Base-by-base conservation (phyloP, 1,140 invertebrate genomes). In the Telenomus remus region DNA sequence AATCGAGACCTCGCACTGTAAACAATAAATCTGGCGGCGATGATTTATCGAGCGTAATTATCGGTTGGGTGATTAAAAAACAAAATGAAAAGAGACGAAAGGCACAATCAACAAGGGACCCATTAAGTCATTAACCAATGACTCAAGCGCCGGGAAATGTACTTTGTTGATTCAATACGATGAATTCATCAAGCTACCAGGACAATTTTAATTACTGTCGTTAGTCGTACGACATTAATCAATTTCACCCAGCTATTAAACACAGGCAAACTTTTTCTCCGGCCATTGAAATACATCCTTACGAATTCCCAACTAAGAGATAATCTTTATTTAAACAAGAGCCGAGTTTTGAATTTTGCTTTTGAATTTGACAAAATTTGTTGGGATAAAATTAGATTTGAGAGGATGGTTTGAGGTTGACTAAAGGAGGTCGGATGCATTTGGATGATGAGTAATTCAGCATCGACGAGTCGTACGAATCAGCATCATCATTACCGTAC, bases 31-130 rank as follows among this genome's bases (percentile, higher is more conserved):
- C 71, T 59, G 14, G 39, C 42, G 14, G 12, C 60, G 35, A 74
- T 75, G 76, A 81, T 82, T 80, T 80, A 82, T 78, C 37, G 50
- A 33, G 54, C 48, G 71, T 82, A 77, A 81, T 82, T 75, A 79
- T 75, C 68, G 57, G 75, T 49, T 55, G 72, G 35, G 66, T 44
- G 59, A 78, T 65, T 70, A 64, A 50, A 60, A 48, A 33, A 33
- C 46, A 39, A 59, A 50, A 59, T 39, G n/a, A 43, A 53, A 54
- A 13, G 9, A 35, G 39, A 12, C 35, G 43, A 47, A 51, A 56
- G 57, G 46, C 54, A 76, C 16, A 76, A 39, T 50, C 44, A 48
- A 59, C 47, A 60, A 50, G 55, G 50, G 19, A 27, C 19, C 19
- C 19, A 27, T 27, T 27, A 27, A 27, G 19, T 73, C 73, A 79